Conservation (phyloP, 2,888 invertebrate species). For the Thereva unica region DNA sequence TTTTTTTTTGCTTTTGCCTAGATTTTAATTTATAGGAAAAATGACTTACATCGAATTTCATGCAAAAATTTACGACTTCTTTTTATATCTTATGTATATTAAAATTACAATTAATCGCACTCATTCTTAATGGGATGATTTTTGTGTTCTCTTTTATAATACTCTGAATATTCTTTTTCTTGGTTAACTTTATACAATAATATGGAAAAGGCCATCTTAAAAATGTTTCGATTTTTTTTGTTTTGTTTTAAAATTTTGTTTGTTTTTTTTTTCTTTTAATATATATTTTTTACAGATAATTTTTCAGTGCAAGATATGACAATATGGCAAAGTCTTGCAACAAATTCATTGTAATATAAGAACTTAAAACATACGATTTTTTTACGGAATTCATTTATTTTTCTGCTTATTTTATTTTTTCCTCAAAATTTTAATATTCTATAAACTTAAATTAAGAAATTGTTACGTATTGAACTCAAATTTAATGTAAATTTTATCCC, state of each 20-base stretch:
- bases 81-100: slow-evolving; percentile 23
- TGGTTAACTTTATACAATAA: slow-evolving; percentile 35
- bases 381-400: too few species aligned
- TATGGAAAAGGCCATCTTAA: slow-evolving; percentile 37
- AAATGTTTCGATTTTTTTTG: slow-evolving; percentile 21
- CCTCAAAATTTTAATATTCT: too few species aligned
- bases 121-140: slow-evolving; percentile 31
- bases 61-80: slow-evolving; percentile 33
- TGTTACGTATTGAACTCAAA: too few species aligned
- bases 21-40: slow-evolving; percentile 29
- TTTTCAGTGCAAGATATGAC: slow-evolving; percentile 27
- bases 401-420: too few species aligned
- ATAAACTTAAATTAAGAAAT: too few species aligned
- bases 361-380: too few species aligned
- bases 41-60: slow-evolving; percentile 32
- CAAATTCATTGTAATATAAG: slow-evolving; percentile 1
- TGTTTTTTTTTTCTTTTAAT: slow-evolving; percentile 1
- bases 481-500: too few species aligned
- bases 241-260: slow-evolving; percentile 22
- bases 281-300: slow-evolving; percentile 23
- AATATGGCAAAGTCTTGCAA: slow-evolving; percentile 30
- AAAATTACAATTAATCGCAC: slow-evolving; percentile 34
- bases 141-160: not conserved
- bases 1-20: slow-evolving; percentile 7
- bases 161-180: slow-evolving; percentile 11